Evolutionary conservation across 2,888 invertebrate genomes (phyloP).

Genomic region (Thymelicus lineola): DNA sequence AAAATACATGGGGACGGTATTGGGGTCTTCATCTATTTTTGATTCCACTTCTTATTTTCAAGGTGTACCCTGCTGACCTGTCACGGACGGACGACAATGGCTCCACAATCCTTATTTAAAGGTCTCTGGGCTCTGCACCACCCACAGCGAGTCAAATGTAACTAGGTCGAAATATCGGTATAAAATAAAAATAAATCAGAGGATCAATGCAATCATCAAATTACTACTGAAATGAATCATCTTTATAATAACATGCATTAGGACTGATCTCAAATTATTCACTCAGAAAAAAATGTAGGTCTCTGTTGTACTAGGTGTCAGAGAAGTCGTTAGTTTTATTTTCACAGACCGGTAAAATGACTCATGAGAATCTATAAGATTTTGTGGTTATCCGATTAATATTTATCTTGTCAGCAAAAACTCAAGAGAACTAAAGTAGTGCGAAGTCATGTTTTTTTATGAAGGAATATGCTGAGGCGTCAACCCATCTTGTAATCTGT

Average conservation of each 20-base stretch:
- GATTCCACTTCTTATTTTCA: too few species aligned
- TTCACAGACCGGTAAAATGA: not conserved
- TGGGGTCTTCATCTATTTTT: too few species aligned
- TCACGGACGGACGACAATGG: too few species aligned
- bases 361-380: not conserved
- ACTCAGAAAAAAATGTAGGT: conserved; percentile 16
- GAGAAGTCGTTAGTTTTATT: not conserved
- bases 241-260: conserved; percentile 1
- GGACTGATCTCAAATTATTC: conserved; percentile 3
- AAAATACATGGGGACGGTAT: too few species aligned
- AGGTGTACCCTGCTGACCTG: too few species aligned
- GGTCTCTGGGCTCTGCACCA: too few species aligned
- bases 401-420: not conserved
- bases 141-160: too few species aligned
- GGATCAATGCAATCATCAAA: too few species aligned
- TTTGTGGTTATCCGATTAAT: not conserved
- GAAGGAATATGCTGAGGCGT: not conserved
- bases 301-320: not conserved
- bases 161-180: too few species aligned
- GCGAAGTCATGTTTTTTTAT: not conserved
- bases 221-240: conserved; percentile 5
- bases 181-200: too few species aligned
- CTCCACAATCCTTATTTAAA: too few species aligned
- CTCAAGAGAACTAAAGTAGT: not conserved
- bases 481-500: too few species aligned